A percentile compares a stretch with the other conserved stretches of the same genome.
These are phyloP conservation scores for Chironomus riparius DNA, from an alignment of 2,888 invertebrate genomes.

Conservation along the genomic window DNA sequence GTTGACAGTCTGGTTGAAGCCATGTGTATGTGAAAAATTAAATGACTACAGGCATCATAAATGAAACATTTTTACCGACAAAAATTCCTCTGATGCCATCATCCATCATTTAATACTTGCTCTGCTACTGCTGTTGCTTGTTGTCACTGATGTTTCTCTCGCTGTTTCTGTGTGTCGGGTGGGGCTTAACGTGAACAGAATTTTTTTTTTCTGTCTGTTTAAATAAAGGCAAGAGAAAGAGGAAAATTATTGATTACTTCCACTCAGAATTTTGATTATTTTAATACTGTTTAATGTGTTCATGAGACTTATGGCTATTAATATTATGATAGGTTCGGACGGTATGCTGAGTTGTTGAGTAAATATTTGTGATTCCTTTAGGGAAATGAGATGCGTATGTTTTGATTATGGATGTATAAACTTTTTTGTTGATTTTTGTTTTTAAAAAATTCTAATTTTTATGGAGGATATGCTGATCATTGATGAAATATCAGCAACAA, in stretches of 20 bases:
- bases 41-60: background rate
- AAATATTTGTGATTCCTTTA: too few species aligned
- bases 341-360: too few species aligned
- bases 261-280: background rate
- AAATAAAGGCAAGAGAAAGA: too few species aligned
- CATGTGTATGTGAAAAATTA: constrained; percentile 9
- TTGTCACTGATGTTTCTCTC: background rate
- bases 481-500: too few species aligned
- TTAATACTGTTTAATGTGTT: too few species aligned
- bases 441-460: too few species aligned
- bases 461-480: too few species aligned
- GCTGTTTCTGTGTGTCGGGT: background rate
- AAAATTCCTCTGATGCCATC: background rate
- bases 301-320: too few species aligned
- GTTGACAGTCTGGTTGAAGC: background rate
- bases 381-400: too few species aligned
- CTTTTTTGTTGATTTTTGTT: too few species aligned
- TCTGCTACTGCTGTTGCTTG: background rate
- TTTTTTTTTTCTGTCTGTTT: background rate
- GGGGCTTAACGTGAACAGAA: background rate
- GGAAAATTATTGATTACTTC: background rate
- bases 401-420: too few species aligned
- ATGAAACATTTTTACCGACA: background rate
- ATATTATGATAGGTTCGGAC: too few species aligned
- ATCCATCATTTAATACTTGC: background rate